Evolutionary conservation across 1,140 invertebrate genomes (phyloP).

Genomic region (Tetramorium parvispinum): DNA sequence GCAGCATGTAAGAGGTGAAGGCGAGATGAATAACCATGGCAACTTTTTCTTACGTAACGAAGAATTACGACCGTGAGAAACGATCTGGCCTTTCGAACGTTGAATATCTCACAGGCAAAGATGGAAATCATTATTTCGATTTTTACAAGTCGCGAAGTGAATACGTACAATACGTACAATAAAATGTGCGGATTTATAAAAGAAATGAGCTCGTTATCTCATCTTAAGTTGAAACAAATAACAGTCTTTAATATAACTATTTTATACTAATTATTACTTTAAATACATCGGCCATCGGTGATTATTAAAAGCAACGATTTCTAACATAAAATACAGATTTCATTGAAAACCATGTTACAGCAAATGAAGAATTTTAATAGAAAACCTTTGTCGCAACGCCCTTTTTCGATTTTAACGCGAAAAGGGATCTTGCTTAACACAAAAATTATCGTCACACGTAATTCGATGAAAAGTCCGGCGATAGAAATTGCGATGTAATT

Average conservation of each 20-base stretch:
- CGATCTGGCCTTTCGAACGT: neutral
- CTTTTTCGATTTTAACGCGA: neutral
- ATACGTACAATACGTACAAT: too few species aligned
- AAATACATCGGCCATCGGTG: too few species aligned
- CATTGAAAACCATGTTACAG: neutral
- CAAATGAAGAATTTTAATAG: too few species aligned
- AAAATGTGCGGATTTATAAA: neutral
- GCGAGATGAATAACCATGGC: neutral
- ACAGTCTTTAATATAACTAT: neutral
- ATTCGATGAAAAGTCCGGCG: constrained; percentile 23
- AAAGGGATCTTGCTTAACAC: neutral
- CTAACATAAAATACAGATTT: neutral
- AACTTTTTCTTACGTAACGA: neutral
- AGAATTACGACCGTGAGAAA: neutral
- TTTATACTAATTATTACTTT: too few species aligned
- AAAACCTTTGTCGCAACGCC: too few species aligned
- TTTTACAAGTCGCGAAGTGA: neutral
- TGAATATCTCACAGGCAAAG: neutral
- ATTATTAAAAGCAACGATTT: neutral
- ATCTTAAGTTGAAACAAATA: neutral
- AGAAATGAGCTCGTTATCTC: neutral
- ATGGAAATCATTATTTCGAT: neutral
- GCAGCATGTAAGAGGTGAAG: neutral
- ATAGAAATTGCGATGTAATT: constrained; percentile 31
- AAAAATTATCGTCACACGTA: constrained; percentile 26